phyloP scores from a whole-genome alignment of 2,888 invertebrate species.

The Liopterus haemorrhoidalis region DNA sequence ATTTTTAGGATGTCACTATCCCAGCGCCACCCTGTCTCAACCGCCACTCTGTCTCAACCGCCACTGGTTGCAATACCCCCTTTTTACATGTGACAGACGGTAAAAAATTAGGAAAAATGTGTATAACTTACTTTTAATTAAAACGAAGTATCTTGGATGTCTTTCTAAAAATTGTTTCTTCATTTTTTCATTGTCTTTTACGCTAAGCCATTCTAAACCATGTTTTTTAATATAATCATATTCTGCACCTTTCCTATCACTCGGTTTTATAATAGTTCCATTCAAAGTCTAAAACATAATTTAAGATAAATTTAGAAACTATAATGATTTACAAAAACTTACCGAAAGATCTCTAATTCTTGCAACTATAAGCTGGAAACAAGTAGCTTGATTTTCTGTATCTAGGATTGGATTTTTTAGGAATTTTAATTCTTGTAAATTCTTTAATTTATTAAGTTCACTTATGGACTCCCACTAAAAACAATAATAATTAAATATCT shows the following conservation, averaged over 20 bases:
- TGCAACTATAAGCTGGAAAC: conserved; percentile 74
- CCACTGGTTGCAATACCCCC: too few relatives aligned
- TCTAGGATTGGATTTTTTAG: conserved; percentile 64
- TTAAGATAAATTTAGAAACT: conserved; percentile 14
- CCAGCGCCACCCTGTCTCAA: too few relatives aligned
- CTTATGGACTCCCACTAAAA: conserved; percentile 76
- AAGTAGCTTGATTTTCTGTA: conserved; percentile 61
- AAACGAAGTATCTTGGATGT: conserved; percentile 70
- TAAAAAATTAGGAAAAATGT: conserved; percentile 12
- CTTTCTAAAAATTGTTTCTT: conserved; percentile 55
- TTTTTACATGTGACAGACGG: too few relatives aligned
- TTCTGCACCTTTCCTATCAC: conserved; percentile 78
- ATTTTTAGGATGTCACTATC: too few relatives aligned
- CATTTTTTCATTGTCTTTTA: conserved; percentile 47
- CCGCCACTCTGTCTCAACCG: too few relatives aligned
- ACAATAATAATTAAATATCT: conserved; percentile 20
- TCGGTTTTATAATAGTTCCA: conserved; percentile 60
- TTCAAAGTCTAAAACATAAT: conserved; percentile 55
- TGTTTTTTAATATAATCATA: conserved; percentile 84
- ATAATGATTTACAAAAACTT: conserved; percentile 22
- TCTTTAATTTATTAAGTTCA: conserved; percentile 72
- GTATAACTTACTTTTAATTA: conserved; percentile 64
- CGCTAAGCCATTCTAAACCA: conserved; percentile 65
- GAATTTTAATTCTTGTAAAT: conserved; percentile 63
- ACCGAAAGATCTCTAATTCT: conserved; percentile 68